Evolutionary conservation across 2,113 vertebrate species (phyloP).

Genomic region (Eolophus roseicapilla): DNA sequence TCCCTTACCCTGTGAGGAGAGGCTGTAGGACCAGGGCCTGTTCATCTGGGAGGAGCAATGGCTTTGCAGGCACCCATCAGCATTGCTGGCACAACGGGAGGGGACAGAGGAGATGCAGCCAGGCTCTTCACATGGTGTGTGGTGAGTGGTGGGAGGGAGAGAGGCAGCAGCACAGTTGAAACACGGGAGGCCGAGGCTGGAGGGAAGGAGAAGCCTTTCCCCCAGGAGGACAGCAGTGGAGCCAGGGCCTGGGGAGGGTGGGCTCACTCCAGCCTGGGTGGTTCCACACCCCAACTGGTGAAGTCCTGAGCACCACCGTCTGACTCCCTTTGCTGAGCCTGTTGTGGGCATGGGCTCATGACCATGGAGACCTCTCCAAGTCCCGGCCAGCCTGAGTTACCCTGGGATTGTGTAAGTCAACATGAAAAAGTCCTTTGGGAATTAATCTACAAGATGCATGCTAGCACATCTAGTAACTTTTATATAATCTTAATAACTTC

Average conservation of each 20-base stretch:
- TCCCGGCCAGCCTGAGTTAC: neutral
- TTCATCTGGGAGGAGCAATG: neutral
- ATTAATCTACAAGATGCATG: neutral
- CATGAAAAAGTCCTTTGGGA: neutral
- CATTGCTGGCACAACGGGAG: rapidly evolving
- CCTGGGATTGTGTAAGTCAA: neutral
- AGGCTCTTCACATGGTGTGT: neutral
- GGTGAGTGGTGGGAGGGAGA: rapidly evolving
- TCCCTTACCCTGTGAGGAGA: neutral
- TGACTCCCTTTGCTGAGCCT: rapidly evolving
- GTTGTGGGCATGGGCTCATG: neutral
- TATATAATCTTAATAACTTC: neutral
- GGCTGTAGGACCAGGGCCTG: rapidly evolving
- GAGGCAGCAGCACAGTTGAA: neutral
- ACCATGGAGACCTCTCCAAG: neutral
- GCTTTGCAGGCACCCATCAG: neutral
- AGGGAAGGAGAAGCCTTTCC: neutral
- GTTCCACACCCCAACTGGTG: rapidly evolving
- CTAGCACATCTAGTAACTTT: neutral
- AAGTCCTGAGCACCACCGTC: rapidly evolving
- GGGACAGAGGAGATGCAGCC: rapidly evolving
- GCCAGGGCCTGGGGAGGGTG: rapidly evolving
- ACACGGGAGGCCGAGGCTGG: neutral
- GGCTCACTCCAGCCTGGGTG: rapidly evolving
- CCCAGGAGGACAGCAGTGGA: rapidly evolving